A percentile compares a stretch with the other conserved stretches of the same genome.
Conservation (phyloP, 1,140 invertebrate genomes). For the Drosophila murphyi region DNA sequence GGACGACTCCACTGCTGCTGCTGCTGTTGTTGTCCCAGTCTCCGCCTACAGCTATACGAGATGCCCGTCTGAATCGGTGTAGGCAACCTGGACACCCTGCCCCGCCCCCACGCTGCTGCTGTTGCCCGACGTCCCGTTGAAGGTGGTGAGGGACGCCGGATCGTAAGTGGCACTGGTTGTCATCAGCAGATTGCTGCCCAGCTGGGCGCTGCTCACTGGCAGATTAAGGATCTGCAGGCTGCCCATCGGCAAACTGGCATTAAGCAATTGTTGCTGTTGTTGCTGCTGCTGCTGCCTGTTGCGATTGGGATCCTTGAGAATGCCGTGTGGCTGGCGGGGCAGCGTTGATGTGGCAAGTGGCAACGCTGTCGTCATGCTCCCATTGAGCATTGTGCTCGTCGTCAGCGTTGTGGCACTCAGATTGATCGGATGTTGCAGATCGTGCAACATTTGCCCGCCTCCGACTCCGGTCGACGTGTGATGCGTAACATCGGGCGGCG, state of each 20-base stretch:
- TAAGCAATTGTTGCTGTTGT: conserved; percentile 68
- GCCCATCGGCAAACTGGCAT: conserved; percentile 66
- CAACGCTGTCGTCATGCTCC: conserved; percentile 76
- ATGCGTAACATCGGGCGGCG: conserved; percentile 82
- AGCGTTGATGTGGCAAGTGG: conserved; percentile 57
- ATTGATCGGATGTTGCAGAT: conserved; percentile 77
- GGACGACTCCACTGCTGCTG: conserved; percentile 30
- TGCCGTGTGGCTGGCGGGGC: conserved; percentile 86
- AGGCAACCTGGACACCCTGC: conserved; percentile 65
- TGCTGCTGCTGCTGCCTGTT: conserved; percentile 86
- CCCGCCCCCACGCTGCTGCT: conserved; percentile 12
- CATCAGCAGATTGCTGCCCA: conserved; percentile 81
- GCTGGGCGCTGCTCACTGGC: conserved; percentile 53
- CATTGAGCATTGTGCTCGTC: conserved; percentile 76
- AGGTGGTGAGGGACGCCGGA: conserved; percentile 77
- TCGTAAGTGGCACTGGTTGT: conserved; percentile 78
- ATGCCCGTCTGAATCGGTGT: conserved; percentile 83
- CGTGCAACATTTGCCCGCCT: conserved; percentile 72
- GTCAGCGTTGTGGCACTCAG: conserved; percentile 74
- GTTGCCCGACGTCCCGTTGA: conserved; percentile 42
- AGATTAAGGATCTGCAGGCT: conserved; percentile 83
- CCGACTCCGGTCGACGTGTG: conserved; percentile 64
- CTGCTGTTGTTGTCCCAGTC: conserved; percentile 51
- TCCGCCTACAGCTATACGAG: conserved; percentile 84
- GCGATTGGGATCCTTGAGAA: conserved; percentile 87